These are phyloP conservation scores for Euzetes globulus DNA, from an alignment of 2,888 invertebrate genomes.

Conservation along the genomic window DNA sequence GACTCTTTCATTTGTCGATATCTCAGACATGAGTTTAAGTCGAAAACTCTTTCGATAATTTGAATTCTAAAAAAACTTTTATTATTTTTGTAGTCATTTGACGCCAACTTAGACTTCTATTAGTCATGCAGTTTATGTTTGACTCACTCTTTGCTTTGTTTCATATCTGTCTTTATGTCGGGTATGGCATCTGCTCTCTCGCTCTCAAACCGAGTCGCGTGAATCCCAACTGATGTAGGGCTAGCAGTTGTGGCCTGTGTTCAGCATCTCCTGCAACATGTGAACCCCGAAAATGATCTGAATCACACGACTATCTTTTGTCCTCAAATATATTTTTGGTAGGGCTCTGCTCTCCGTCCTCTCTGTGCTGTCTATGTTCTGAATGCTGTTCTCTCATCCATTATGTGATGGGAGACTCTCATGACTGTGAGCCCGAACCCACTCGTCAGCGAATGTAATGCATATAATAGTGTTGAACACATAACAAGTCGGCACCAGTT, in stretches of 20 bases:
- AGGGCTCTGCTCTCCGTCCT: neutral
- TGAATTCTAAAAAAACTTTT: slow-evolving; percentile 11
- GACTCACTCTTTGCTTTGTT: slow-evolving; percentile 26
- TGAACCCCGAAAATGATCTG: slow-evolving; percentile 1
- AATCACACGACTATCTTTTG: slow-evolving; percentile 25
- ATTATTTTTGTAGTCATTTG: slow-evolving; percentile 7
- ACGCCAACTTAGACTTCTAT: slow-evolving; percentile 19
- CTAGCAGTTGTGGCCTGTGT: neutral
- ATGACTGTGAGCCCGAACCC: neutral
- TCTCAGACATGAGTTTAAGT: neutral
- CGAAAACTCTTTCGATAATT: neutral
- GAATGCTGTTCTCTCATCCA: slow-evolving; percentile 7
- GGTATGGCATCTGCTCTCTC: slow-evolving; percentile 26
- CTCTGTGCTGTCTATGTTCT: neutral
- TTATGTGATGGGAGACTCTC: slow-evolving; percentile 25
- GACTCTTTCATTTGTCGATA: neutral
- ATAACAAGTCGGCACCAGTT: slow-evolving; percentile 4
- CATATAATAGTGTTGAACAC: slow-evolving; percentile 17
- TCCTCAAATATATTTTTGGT: slow-evolving; percentile 12
- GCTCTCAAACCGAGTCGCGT: slow-evolving; percentile 2
- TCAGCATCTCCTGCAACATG: slow-evolving; percentile 22
- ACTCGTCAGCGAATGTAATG: neutral
- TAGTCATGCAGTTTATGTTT: slow-evolving; percentile 25
- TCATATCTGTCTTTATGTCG: slow-evolving; percentile 21
- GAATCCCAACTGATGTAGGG: neutral